Evolutionary conservation across 2,797 vertebrate genomes (phyloP).

Genomic region (Luscinia luscinia): DNA sequence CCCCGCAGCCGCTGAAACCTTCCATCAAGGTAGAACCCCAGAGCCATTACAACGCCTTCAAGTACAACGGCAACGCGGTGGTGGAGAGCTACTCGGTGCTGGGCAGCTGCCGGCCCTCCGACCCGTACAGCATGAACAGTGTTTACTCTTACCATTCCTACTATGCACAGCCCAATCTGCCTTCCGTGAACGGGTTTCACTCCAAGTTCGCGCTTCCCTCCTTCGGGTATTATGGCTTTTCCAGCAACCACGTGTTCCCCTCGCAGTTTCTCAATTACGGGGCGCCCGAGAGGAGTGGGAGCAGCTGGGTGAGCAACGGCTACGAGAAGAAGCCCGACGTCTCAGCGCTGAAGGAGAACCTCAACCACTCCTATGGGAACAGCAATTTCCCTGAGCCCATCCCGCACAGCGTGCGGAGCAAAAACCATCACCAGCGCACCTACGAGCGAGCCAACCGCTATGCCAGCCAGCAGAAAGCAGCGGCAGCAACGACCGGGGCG

Average conservation of each 20-base stretch:
- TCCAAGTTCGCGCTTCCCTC: conserved; percentile 90
- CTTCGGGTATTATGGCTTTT: conserved; percentile 88
- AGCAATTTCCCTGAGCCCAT: conserved; percentile 68
- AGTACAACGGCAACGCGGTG: conserved; percentile 83
- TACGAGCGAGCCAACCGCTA: conserved; percentile 77
- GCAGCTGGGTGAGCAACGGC: conserved; percentile 75
- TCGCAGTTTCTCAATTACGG: conserved; percentile 88
- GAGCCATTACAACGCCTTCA: conserved; percentile 85
- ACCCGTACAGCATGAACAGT: conserved; percentile 88
- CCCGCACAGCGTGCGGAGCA: conserved; percentile 6
- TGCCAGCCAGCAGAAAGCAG: conserved; percentile 55
- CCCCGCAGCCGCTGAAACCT: conserved; percentile 90
- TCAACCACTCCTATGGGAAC: conserved; percentile 79
- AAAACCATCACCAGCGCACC: conserved; percentile 79
- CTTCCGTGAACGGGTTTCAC: conserved; percentile 92
- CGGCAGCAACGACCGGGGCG: neutral
- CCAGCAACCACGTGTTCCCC: conserved; percentile 88
- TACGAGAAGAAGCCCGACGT: conserved; percentile 89
- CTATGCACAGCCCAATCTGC: conserved; percentile 94
- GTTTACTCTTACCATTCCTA: conserved; percentile 92
- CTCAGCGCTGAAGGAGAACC: conserved; percentile 83
- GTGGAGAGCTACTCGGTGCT: conserved; percentile 90
- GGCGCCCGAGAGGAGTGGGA: conserved; percentile 73
- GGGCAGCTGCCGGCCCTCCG: conserved; percentile 86
- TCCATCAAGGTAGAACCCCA: conserved; percentile 84